These are phyloP conservation scores for Megaceryle alcyon DNA, from an alignment of 2,797 vertebrate genomes.

Conservation along the genomic window DNA sequence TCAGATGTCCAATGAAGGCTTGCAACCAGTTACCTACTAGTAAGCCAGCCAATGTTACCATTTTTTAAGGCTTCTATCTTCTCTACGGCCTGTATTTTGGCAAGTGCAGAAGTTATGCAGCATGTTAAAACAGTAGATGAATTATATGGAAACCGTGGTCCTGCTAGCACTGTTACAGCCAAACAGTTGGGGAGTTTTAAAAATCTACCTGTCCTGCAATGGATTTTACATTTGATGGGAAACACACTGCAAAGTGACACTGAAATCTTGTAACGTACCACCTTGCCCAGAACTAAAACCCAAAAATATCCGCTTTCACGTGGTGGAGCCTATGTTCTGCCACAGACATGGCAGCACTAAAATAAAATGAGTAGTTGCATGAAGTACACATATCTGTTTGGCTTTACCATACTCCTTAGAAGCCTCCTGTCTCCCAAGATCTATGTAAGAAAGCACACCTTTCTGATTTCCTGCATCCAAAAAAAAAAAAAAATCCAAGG, in stretches of 20 bases:
- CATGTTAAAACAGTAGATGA: background rate
- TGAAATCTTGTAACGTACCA: background rate
- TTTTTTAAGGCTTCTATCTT: background rate
- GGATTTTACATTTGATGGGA: background rate
- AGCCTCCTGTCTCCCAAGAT: background rate
- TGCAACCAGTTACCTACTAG: background rate
- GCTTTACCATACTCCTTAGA: background rate
- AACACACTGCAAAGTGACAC: background rate
- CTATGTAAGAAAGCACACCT: background rate
- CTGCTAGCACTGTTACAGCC: background rate
- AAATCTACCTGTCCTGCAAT: background rate
- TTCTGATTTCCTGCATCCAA: background rate
- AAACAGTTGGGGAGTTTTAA: background rate
- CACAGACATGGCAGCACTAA: background rate
- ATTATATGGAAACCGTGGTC: background rate
- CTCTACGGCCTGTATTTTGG: background rate
- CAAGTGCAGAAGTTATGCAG: background rate
- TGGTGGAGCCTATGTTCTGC: background rate
- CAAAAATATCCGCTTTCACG: background rate
- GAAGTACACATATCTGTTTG: background rate
- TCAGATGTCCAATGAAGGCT: background rate
- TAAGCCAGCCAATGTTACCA: background rate
- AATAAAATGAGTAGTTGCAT: background rate
- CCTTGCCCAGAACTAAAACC: accelerated
- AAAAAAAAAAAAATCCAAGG: background rate